Base-by-base conservation (phyloP, 2,888 invertebrate species). In the Smittia sp. region DNA sequence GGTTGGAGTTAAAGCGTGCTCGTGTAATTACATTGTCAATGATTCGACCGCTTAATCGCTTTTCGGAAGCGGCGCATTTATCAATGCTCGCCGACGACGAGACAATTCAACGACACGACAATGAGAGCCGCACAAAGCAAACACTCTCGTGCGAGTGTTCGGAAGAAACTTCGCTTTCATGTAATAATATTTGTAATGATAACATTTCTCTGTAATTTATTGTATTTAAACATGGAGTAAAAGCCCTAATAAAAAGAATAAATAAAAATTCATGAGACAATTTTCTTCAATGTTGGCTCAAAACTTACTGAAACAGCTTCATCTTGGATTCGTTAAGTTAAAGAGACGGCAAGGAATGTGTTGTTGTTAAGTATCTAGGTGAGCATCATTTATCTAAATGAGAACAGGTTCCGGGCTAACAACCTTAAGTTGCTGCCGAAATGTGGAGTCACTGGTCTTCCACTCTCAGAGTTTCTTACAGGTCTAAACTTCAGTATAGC, bases 171-270 rank as follows among this genome's bases (percentile, higher is more conserved):
- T 46, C 52, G 24, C 24, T 69, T 69, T 32, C 32, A 54, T 6
- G n/a, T 9, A 69, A 69, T 27, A 69, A 69, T 69, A 69, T 69
- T 69, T 69, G 27, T 69, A 69, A 54, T 32, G 41, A 69, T 25
- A 69, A 69, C 69, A 69, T 67, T n/a, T 65, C 39, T 69, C 52
- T 69, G 69, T 69, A 69, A 69, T 69, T 69, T 69, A 69, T 69
- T 69, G 69, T 69, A 69, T 69, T 69, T 69, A 69, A 69, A 69
- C 52, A 69, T 38, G 39, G 25, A 67, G 66, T 20, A 66, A 66
- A 66, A 68, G 27, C 41, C 54, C 20, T 69, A 69, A 69, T 69
- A 69, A 69, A 69, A 69, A 46, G 46, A 68, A 69, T 27, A 69
- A 69, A 69, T 27, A 69, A 52, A 32, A 41, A 18, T 4, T 4